A percentile compares a stretch with the other conserved stretches of the same genome.
Evolutionary conservation across 1,140 invertebrate species (phyloP).

Genomic region (Trialeurodes vaporariorum): DNA sequence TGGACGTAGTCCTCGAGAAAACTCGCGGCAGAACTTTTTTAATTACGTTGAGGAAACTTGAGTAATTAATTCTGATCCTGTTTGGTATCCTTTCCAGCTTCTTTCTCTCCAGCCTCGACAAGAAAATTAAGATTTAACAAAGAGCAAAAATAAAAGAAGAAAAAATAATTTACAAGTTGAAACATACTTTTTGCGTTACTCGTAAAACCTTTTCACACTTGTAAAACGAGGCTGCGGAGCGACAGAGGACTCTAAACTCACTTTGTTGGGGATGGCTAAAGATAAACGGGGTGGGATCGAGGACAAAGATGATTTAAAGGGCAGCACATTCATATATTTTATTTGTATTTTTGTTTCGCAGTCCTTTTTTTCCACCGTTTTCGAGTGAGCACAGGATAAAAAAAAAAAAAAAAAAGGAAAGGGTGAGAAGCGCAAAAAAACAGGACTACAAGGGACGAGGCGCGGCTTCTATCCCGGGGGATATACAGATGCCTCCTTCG

Average conservation of each 20-base stretch:
- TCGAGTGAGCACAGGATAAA: no score
- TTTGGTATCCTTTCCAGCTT: background rate
- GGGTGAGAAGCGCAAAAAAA: no score
- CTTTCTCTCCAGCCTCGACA: background rate
- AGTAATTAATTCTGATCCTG: background rate
- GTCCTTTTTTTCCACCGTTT: no score
- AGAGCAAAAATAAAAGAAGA: no score
- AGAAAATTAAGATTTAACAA: background rate
- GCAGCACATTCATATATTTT: no score
- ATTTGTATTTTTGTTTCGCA: no score
- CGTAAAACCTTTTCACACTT: no score
- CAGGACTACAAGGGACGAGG: background rate
- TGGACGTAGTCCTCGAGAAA: no score
- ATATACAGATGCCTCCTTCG: background rate
- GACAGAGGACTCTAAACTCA: no score
- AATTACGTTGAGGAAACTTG: background rate
- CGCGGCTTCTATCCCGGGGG: background rate
- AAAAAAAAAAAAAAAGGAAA: no score
- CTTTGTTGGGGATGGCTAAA: background rate
- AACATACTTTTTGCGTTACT: background rate
- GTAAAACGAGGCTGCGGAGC: no score
- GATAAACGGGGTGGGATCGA: background rate
- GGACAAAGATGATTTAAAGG: no score
- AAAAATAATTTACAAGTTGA: background rate
- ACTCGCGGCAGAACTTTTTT: background rate